Evolutionary conservation across 2,113 vertebrate genomes (phyloP), one percentile per base, ranked within the genome.

Genomic region (Macaca nemestrina): DNA sequence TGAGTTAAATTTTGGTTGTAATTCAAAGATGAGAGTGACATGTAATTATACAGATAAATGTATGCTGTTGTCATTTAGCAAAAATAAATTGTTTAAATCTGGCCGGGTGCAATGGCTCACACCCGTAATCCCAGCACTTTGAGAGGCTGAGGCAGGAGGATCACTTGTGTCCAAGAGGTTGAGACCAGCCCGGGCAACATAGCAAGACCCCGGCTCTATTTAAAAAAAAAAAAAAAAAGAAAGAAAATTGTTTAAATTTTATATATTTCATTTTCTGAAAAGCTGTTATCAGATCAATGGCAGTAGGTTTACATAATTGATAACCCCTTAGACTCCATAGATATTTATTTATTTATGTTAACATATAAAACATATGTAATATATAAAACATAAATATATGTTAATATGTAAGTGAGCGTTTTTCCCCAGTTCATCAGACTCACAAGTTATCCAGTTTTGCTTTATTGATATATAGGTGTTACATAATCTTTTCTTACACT

Each of bases 181-280:
- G 2, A 64, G 61, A 32, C 27, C 30, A 14, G 61, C 27, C 61
- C 27, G 2, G 61, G 27, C 61, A 30, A 64, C 61, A 64, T 64
- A 30, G 61, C 61, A 64, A 64, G 61, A 64, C 27, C 27, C 61
- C 27, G 2, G 27, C 27, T 32, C 61, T 64, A 14, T 64, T 64
- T 1, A 64, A 30, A 30, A 64, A 64, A 64, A 61, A 61, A 59
- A 61, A 59, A 25, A 59, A 10, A 50, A 59, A 59, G 50, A 57
- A 5, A 59, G 22, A 12, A 64, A 64, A 64, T 64, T 64, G 12
- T 32, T 64, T 64, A 64, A 64, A 64, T 94, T 88, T 48, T 40
- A 88, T 83, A 6, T 79, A 45, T 32, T 45, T 97, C 94, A 61
- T 93, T 96, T 95, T 92, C 83, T 94, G 38, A 91, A 97, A 80